phyloP scores from a whole-genome alignment of 2,113 vertebrate species.

The Paedocypris sp. region DNA sequence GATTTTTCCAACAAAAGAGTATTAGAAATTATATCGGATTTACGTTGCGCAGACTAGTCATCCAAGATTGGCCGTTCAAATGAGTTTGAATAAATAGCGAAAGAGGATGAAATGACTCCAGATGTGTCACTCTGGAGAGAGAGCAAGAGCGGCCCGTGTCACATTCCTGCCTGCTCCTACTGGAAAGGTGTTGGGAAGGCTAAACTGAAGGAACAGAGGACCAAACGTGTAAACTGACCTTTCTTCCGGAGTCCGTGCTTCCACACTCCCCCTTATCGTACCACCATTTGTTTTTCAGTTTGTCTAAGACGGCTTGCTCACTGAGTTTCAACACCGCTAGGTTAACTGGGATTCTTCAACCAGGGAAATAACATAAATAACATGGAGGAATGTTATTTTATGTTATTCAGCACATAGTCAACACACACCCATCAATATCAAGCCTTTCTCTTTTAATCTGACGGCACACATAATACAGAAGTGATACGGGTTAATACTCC shows the following conservation, averaged over 20 bases:
- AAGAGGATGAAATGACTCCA: not conserved
- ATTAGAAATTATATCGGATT: too few relatives aligned
- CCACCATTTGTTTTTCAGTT: constrained; percentile 99
- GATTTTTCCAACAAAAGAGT: too few relatives aligned
- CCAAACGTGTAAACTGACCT: constrained; percentile 80
- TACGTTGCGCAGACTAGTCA: too few relatives aligned
- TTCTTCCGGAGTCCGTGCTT: constrained; percentile 96
- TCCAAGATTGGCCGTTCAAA: too few relatives aligned
- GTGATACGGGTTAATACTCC: constrained; percentile 92
- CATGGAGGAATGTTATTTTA: constrained; percentile 99
- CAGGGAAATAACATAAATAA: constrained; percentile 99
- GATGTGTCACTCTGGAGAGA: constrained; percentile 19
- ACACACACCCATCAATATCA: constrained; percentile 46
- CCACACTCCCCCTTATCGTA: constrained; percentile 99
- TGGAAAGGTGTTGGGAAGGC: not conserved
- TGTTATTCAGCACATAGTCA: constrained; percentile 76
- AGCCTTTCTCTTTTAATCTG: constrained; percentile 21
- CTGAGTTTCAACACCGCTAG: constrained; percentile 99
- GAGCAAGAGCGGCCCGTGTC: constrained; percentile 3
- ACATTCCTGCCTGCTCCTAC: not conserved
- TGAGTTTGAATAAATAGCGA: too few relatives aligned
- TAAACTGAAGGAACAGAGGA: constrained; percentile 41
- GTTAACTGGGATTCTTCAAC: constrained; percentile 98
- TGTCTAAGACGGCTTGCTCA: constrained; percentile 99
- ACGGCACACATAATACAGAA: constrained; percentile 60